Conservation (phyloP, 2,113 vertebrate species). For the Ursus arctos region DNA sequence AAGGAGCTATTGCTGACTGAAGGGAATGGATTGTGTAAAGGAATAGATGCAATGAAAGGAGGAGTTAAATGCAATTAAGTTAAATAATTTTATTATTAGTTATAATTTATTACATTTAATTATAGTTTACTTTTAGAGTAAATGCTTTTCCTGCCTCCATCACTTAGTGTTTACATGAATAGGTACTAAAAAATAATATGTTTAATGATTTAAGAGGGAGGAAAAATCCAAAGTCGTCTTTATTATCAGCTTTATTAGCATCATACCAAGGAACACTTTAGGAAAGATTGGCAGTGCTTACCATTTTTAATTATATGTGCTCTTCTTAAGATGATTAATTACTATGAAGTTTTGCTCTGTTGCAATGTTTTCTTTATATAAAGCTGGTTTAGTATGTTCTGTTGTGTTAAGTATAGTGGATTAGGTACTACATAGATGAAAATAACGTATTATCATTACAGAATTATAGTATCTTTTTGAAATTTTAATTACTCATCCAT, state of each 20-base stretch:
- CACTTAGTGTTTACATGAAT: slow-evolving; percentile 36
- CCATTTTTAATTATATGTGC: not conserved
- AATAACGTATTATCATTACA: not conserved
- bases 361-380: slow-evolving; percentile 20
- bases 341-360: not conserved
- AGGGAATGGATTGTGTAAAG: not conserved
- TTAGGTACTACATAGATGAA: not conserved
- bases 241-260: not conserved
- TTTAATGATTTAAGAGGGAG: not conserved
- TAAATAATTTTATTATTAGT: slow-evolving; percentile 49
- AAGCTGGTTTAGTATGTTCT: slow-evolving; percentile 31
- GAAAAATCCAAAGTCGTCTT: not conserved
- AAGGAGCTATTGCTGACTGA: slow-evolving; percentile 7
- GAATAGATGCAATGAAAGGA: slow-evolving; percentile 27
- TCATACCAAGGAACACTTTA: not conserved
- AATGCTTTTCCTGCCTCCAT: not conserved
- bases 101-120: slow-evolving; percentile 7
- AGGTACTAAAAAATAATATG: not conserved
- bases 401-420: slow-evolving; percentile 32
- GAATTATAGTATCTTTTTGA: slow-evolving; percentile 1
- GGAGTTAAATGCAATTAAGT: not conserved
- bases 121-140: slow-evolving; percentile 16
- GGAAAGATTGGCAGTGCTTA: not conserved
- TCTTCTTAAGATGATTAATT: slow-evolving; percentile 19
- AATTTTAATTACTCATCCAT: not conserved